Evolutionary conservation across 2,888 invertebrate genomes (phyloP).

Genomic region (Dryocosmus kuriphilus): DNA sequence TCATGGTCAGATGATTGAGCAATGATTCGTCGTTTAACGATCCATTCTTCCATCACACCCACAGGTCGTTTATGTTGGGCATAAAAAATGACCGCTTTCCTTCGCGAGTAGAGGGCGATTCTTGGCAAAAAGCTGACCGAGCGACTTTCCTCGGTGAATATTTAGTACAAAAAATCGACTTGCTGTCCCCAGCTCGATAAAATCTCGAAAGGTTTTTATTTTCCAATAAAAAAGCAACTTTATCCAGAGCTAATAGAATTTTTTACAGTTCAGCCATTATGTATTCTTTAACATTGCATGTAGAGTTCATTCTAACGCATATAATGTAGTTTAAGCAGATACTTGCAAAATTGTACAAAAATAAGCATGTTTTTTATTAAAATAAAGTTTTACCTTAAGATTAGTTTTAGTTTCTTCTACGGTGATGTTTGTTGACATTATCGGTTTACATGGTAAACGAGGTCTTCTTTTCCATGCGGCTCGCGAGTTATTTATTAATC

Average conservation of each 20-base stretch:
- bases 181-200: neutral
- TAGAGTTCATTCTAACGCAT: neutral
- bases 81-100: constrained; percentile 59
- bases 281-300: neutral
- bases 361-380: neutral
- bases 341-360: too few species aligned
- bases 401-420: neutral
- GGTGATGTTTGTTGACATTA: neutral
- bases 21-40: constrained; percentile 58
- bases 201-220: neutral
- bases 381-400: neutral
- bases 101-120: constrained; percentile 51
- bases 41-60: constrained; percentile 54
- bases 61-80: constrained; percentile 58
- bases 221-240: neutral
- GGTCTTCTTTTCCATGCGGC: neutral
- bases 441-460: neutral
- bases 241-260: neutral
- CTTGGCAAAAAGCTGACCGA: constrained; percentile 50
- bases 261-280: neutral
- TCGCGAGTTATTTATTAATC: constrained; percentile 19
- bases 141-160: constrained; percentile 53
- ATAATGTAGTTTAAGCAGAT: neutral
- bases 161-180: constrained; percentile 36
- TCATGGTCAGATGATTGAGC: constrained; percentile 58